These are phyloP conservation scores for Lepidonotus clava DNA, from an alignment of 2,888 invertebrate species.

Conservation along the genomic window DNA sequence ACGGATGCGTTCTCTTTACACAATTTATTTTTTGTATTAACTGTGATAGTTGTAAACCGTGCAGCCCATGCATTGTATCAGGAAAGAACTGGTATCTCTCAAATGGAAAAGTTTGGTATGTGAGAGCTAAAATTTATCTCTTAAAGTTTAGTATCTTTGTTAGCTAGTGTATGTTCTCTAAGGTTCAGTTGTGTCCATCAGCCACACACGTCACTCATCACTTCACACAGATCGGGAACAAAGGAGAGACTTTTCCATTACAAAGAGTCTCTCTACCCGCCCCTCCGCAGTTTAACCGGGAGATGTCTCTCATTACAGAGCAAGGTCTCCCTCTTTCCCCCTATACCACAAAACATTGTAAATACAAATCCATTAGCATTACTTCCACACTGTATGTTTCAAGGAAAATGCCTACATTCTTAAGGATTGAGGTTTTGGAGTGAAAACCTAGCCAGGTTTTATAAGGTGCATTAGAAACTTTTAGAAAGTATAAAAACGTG, in stretches of 20 bases:
- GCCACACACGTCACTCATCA: background rate
- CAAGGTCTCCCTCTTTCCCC: background rate
- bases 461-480: too few species aligned
- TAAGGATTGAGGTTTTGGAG: background rate
- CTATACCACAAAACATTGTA: background rate
- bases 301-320: conserved; percentile 37
- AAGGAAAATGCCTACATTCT: background rate
- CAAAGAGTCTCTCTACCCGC: background rate
- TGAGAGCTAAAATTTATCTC: too few species aligned
- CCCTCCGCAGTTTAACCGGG: background rate
- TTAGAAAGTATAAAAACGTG: too few species aligned
- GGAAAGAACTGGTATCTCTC: too few species aligned
- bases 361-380: background rate
- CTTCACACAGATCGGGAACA: background rate
- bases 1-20: too few species aligned
- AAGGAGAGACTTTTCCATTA: background rate
- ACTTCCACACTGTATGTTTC: background rate
- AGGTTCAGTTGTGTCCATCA: background rate
- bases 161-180: too few species aligned
- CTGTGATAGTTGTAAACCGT: too few species aligned
- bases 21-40: too few species aligned
- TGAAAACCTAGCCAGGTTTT: too few species aligned
- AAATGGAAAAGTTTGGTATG: too few species aligned
- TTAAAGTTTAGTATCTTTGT: too few species aligned
- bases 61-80: too few species aligned